A percentile compares a stretch with the other conserved stretches of the same genome.
phyloP scores from a whole-genome alignment of 2,888 invertebrate species.

The Branchinecta sandiegonensis region DNA sequence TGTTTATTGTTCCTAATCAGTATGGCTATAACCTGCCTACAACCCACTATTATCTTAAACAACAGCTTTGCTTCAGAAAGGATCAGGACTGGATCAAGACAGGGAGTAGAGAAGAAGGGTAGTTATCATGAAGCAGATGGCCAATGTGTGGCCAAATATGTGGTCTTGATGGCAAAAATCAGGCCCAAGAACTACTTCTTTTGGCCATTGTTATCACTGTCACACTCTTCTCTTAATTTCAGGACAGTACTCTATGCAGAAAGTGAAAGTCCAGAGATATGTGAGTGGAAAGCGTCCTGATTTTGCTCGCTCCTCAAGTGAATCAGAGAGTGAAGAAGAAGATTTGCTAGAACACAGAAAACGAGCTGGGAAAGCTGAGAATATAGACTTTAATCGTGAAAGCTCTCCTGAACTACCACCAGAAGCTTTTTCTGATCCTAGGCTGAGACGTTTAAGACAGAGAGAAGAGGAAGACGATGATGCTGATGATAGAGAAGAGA shows the following conservation, averaged over 20 bases:
- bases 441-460: constrained; percentile 17
- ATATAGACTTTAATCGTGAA: constrained; percentile 27
- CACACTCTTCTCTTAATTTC: constrained; percentile 29
- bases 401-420: constrained; percentile 25
- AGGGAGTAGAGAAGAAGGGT: too few species aligned
- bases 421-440: constrained; percentile 24
- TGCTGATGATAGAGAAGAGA: constrained; percentile 29
- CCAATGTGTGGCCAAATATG: too few species aligned
- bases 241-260: constrained; percentile 97
- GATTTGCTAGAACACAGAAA: constrained; percentile 48
- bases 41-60: too few species aligned
- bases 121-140: too few species aligned
- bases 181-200: too few species aligned
- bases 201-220: too few species aligned
- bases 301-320: constrained; percentile 69
- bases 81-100: too few species aligned
- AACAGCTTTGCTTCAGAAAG: too few species aligned
- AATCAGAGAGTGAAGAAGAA: constrained; percentile 75
- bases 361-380: constrained; percentile 28
- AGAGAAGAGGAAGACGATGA: constrained; percentile 30
- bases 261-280: constrained; percentile 96
- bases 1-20: too few species aligned
- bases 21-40: too few species aligned
- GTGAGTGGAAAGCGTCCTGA: constrained; percentile 95
- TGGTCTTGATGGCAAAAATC: too few species aligned